phyloP scores from a whole-genome alignment of 1,140 invertebrate genomes.

The Diuraphis noxia region DNA sequence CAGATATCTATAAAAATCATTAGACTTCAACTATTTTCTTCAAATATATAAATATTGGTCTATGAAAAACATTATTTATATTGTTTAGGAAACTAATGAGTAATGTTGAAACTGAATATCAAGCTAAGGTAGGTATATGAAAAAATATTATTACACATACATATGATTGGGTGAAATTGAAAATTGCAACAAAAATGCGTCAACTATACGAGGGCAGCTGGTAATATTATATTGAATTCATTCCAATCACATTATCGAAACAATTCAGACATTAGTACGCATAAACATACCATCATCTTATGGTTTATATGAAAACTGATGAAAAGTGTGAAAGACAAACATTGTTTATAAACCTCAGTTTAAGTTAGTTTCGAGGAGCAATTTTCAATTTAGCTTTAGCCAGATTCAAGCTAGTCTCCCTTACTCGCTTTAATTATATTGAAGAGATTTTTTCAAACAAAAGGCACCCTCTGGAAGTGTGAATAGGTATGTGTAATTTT shows the following conservation, averaged over 20 bases:
- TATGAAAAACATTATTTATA: not conserved
- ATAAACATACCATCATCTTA: not conserved
- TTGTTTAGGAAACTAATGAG: not conserved
- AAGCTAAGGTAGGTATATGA: not conserved
- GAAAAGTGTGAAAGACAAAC: conserved; percentile 11
- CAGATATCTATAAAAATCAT: too few species aligned
- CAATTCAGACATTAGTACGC: not conserved
- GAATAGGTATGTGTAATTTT: not conserved
- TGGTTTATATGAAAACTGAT: not conserved
- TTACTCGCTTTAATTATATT: not conserved
- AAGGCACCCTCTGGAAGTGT: not conserved
- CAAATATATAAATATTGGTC: not conserved
- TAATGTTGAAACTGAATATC: not conserved
- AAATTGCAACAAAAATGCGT: not conserved
- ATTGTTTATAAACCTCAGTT: not conserved
- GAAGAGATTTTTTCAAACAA: not conserved
- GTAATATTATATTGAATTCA: not conserved
- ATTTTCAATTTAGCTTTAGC: conserved; percentile 22
- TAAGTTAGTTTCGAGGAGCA: not conserved
- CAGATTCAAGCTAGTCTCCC: not conserved
- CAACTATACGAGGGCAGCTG: not conserved
- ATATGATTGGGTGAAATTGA: not conserved
- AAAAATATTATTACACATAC: not conserved
- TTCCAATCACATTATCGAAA: conserved; percentile 1
- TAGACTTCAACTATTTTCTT: not conserved